These are phyloP conservation scores for Drosophila cardini DNA, from an alignment of 1,140 invertebrate species.

Conservation along the genomic window DNA sequence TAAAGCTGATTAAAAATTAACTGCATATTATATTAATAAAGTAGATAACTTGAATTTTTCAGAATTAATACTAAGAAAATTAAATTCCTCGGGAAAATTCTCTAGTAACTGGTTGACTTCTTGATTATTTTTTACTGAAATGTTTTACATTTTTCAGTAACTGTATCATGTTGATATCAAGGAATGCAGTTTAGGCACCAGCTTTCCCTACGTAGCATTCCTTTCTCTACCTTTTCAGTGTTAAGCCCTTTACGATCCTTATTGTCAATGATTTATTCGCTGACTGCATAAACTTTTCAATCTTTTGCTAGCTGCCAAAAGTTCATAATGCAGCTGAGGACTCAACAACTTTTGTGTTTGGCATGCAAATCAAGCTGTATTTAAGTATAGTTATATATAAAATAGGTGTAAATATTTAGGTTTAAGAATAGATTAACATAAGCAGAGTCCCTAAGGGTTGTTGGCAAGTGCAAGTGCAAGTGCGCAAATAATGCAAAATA, in stretches of 20 bases:
- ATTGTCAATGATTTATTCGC: slow-evolving; percentile 4
- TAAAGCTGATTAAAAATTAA: no score
- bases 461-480: slow-evolving; percentile 67
- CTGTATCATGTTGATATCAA: neutral
- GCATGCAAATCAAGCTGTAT: slow-evolving; percentile 51
- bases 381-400: slow-evolving; percentile 19
- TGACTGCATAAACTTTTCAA: slow-evolving; percentile 24
- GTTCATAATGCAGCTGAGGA: slow-evolving; percentile 17
- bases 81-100: no score
- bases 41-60: no score
- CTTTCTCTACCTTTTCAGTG: neutral
- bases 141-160: neutral
- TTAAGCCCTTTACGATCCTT: slow-evolving; percentile 18
- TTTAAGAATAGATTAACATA: slow-evolving; percentile 66
- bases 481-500: slow-evolving; percentile 78
- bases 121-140: neutral
- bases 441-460: slow-evolving; percentile 58
- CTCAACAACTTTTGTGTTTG: slow-evolving; percentile 26
- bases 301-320: slow-evolving; percentile 37
- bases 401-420: slow-evolving; percentile 18
- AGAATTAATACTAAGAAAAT: no score
- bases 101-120: no score
- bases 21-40: no score
- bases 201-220: neutral
- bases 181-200: neutral